Percentiles rank a stretch among this genome's conserved stretches.
Evolutionary conservation across 2,888 invertebrate genomes (phyloP).

Genomic region (Unio delphinus): DNA sequence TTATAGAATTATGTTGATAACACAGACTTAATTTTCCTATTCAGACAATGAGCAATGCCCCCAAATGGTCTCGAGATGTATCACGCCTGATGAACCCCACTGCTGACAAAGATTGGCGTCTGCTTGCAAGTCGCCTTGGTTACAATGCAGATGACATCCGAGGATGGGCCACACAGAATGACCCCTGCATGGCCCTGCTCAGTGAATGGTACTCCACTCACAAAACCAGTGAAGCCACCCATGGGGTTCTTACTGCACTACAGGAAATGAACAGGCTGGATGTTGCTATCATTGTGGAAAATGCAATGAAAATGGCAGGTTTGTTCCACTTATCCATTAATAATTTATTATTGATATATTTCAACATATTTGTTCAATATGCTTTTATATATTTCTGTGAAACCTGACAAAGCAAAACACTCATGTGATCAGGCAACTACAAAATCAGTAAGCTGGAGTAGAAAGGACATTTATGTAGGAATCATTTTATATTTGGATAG

Average conservation of each 20-base stretch:
- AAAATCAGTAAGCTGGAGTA: too few relatives aligned
- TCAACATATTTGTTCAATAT: too few relatives aligned
- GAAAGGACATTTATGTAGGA: too few relatives aligned
- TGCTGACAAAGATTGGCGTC: constrained; percentile 63
- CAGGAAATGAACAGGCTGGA: constrained; percentile 65
- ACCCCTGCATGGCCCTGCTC: constrained; percentile 67
- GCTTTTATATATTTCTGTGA: too few relatives aligned
- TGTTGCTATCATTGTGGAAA: constrained; percentile 62
- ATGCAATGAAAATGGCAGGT: constrained; percentile 63
- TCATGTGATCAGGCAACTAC: too few relatives aligned
- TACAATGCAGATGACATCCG: constrained; percentile 65
- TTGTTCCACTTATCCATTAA: not conserved
- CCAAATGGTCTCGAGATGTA: constrained; percentile 65
- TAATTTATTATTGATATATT: too few relatives aligned
- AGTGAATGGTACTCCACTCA: constrained; percentile 68
- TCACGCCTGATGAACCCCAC: constrained; percentile 62
- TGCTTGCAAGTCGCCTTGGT: constrained; percentile 63
- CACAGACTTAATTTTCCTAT: not conserved
- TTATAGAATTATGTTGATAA: too few relatives aligned
- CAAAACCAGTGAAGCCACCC: constrained; percentile 63
- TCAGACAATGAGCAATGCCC: constrained; percentile 68
- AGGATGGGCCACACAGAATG: constrained; percentile 64
- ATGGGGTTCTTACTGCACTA: constrained; percentile 59
- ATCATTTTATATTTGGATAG: too few relatives aligned
- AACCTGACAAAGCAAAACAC: too few relatives aligned